phyloP scores from a whole-genome alignment of 2,888 invertebrate species.

The Heterodera filipjevi region DNA sequence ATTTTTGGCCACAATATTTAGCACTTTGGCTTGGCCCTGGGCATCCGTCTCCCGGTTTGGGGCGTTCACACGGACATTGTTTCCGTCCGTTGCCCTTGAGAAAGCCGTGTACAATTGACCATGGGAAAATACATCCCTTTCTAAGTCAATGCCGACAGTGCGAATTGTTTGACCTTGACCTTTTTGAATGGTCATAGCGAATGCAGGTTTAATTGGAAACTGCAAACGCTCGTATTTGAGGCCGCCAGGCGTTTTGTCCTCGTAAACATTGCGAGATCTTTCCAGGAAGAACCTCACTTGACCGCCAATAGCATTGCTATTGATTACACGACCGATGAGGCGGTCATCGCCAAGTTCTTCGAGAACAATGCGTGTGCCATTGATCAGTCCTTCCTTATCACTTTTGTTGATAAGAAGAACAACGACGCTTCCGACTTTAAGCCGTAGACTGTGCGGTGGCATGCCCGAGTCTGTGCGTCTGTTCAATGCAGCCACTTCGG shows the following conservation, averaged over 20 bases:
- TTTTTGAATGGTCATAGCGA: constrained; percentile 11
- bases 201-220: constrained; percentile 7
- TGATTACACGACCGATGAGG: constrained; percentile 18
- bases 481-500: not conserved
- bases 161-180: not conserved
- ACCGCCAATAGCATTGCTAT: not conserved
- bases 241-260: not conserved
- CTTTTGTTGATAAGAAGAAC: constrained; percentile 38
- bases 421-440: constrained; percentile 28
- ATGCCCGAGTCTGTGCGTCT: constrained; percentile 10
- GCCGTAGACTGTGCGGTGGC: constrained; percentile 33
- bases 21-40: not conserved
- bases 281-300: not conserved
- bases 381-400: constrained; percentile 35
- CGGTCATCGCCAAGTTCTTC: constrained; percentile 24
- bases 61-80: not conserved
- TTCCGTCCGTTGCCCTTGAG: not conserved
- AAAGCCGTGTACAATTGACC: not conserved
- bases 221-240: not conserved
- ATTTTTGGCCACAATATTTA: not conserved
- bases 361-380: constrained; percentile 38
- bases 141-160: not conserved
- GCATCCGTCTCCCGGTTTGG: not conserved
- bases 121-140: constrained; percentile 10
- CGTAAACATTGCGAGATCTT: not conserved